These are phyloP conservation scores for Smittia aterrima DNA, from an alignment of 2,888 invertebrate genomes.

Conservation along the genomic window DNA sequence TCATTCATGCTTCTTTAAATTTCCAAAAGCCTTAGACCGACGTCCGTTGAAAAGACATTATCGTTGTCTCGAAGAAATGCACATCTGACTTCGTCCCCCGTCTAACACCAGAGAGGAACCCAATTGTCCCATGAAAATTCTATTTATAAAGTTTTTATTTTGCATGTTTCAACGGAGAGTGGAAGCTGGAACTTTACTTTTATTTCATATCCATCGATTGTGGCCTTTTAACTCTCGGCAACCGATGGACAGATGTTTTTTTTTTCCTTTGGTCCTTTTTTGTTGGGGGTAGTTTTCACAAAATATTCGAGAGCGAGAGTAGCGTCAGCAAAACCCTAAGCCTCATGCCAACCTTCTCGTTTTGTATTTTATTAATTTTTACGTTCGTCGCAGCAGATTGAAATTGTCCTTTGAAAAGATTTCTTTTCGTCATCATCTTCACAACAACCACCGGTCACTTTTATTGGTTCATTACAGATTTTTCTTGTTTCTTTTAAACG, in stretches of 20 bases:
- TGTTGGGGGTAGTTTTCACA: conserved; percentile 28
- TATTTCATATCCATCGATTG: conserved; percentile 20
- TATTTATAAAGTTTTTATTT: too few species aligned
- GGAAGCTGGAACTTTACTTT: neutral
- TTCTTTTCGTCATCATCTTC: neutral
- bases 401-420: conserved; percentile 24
- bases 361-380: neutral
- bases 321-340: neutral
- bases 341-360: conserved; percentile 31
- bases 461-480: neutral
- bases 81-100: conserved; percentile 29
- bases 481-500: neutral
- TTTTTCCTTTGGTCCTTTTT: conserved; percentile 20
- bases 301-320: neutral
- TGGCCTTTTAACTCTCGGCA: conserved; percentile 39
- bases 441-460: conserved; percentile 31
- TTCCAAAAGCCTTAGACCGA: too few species aligned
- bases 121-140: conserved; percentile 37
- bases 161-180: conserved; percentile 27
- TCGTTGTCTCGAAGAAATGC: conserved; percentile 22
- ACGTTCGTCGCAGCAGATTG: conserved; percentile 14
- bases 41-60: too few species aligned
- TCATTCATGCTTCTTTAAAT: conserved; percentile 30
- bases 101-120: conserved; percentile 13
- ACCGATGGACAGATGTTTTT: conserved; percentile 38